Base-by-base conservation (phyloP, 2,113 vertebrate genomes). In the Oreochromis aureus region DNA sequence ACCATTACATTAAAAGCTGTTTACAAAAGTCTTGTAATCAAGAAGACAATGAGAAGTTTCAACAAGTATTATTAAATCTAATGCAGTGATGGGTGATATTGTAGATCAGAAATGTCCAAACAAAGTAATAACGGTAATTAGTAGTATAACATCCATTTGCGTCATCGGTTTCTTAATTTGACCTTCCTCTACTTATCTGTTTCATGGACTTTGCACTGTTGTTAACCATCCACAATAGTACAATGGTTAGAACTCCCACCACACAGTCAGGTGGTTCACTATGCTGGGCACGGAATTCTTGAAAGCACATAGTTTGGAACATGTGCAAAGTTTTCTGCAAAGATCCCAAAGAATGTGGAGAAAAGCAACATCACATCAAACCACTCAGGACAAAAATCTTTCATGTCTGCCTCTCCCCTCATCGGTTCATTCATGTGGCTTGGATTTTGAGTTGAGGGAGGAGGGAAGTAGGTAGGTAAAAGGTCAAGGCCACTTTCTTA, bases 401-500 rank as follows among this genome's bases (percentile, higher is more conserved):
- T 22, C 66, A 3, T 16, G 44, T 51, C 51, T 80, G 78, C 32
- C 78, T 80, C 46, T 44, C 46, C 30, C 16, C 27, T 66, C 27
- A 15, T 51, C 27, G 56, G 73, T 51, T 66, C 13, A 2, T 80
- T 15, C 39, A 16, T 82, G 81, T 73, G 48, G 55, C 53, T 54
- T 27, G 16, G 66, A 79, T 24, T 48, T 53, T 8, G 8, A 51
- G 53, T 87, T 9, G 18, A 83, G 36, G 13, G 19, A 27, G 11
- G 30, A 46, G 44, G 51, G 36, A 96, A 93, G 34, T 96, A 73
- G 94, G 34, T 96, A 73, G 94, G 95, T 92, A 44, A 96, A 95
- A 95, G 95, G 92, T 96, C 83, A 51, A 4, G 5, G 48, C 41
- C 39, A 54, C 58, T 87, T 34, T 76, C 13, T 27, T 53, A 91